Percentiles rank a stretch among this genome's conserved stretches.
Conservation (phyloP, 2,888 invertebrate genomes). For the Axea sp. region DNA sequence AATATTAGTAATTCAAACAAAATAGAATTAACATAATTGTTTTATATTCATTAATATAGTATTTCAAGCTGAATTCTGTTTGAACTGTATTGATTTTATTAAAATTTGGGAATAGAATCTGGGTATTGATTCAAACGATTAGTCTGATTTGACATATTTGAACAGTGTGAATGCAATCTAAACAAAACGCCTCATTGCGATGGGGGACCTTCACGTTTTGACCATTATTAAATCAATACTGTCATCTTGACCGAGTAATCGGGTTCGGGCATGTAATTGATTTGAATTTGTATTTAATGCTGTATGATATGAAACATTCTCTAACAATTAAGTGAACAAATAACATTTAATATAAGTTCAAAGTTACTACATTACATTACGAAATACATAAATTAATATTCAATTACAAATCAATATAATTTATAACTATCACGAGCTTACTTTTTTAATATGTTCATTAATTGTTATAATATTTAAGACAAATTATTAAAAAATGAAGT, state of each 20-base stretch:
- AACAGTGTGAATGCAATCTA: slow-evolving; percentile 58
- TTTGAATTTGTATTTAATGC: slow-evolving; percentile 34
- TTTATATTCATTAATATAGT: no score
- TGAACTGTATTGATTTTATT: slow-evolving; percentile 39
- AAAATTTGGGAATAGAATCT: slow-evolving; percentile 52
- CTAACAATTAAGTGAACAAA: slow-evolving; percentile 18
- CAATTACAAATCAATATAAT: no score
- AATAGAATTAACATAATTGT: no score
- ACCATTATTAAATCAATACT: slow-evolving; percentile 60
- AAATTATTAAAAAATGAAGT: no score
- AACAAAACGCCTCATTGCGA: slow-evolving; percentile 53
- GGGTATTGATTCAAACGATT: slow-evolving; percentile 52
- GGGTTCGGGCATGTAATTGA: slow-evolving; percentile 35
- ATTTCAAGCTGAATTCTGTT: no score
- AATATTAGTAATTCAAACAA: no score
- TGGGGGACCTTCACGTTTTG: slow-evolving; percentile 55
- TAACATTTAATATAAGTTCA: no score
- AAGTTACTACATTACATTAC: no score
- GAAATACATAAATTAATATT: no score
- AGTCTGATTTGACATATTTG: slow-evolving; percentile 55
- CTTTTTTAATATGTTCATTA: no score
- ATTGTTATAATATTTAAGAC: no score
- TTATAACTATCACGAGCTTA: no score
- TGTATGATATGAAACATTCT: slow-evolving; percentile 22
- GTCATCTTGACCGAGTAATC: slow-evolving; percentile 56